Conservation (phyloP, 2,113 vertebrate species). For the Puma concolor region DNA sequence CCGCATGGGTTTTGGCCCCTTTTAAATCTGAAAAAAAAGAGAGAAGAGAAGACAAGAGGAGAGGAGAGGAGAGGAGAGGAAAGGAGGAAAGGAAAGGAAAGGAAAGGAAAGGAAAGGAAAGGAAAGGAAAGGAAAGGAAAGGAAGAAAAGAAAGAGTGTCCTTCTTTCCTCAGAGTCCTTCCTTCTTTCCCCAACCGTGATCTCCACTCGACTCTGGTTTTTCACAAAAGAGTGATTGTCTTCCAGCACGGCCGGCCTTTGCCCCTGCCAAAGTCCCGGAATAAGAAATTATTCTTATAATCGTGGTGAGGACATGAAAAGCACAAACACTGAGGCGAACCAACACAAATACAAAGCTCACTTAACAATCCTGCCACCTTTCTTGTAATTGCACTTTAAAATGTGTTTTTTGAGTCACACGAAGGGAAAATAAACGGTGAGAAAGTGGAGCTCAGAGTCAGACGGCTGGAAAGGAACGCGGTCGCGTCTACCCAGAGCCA, state of each 20-base stretch:
- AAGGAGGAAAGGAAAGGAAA: too few species aligned
- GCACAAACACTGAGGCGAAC: not conserved
- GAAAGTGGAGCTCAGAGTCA: not conserved
- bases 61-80: too few species aligned
- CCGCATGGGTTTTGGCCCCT: rapidly evolving
- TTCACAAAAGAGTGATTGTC: not conserved
- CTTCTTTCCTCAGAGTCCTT: not conserved
- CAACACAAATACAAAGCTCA: not conserved
- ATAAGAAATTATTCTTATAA: not conserved
- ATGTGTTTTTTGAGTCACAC: not conserved
- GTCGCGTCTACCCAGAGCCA: not conserved
- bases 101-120: too few species aligned
- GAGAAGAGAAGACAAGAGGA: too few species aligned
- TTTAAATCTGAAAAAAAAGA: not conserved
- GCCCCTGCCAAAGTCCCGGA: not conserved
- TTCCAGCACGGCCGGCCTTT: not conserved
- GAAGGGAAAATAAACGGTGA: not conserved
- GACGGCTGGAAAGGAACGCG: rapidly evolving
- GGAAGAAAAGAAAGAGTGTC: too few species aligned
- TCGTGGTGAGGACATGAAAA: not conserved
- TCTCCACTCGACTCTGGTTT: not conserved
- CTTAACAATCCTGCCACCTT: not conserved
- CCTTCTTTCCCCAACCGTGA: rapidly evolving
- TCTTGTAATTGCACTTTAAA: not conserved
- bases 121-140: too few species aligned